Base-by-base conservation (phyloP, 2,888 invertebrate species). In the Poecilobothrus nobilitatus region DNA sequence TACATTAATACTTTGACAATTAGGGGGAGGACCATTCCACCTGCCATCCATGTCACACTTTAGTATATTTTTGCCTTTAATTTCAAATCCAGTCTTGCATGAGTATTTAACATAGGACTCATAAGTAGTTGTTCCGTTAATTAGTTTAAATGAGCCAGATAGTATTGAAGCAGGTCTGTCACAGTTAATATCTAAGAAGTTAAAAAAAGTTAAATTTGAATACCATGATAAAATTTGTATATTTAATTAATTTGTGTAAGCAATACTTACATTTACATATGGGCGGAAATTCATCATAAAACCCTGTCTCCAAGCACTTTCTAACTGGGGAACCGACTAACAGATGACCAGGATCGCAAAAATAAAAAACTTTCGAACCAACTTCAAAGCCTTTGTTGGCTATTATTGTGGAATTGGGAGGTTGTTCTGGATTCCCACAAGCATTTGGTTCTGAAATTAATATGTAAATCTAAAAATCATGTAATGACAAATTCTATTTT, bases 11-110 rank as follows among this genome's bases (percentile, higher is more conserved):
- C 91, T 86, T 80, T 94, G 92, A 80, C 95, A 95, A 74, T 90
- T 83, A 0, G 95, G 95, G 67, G 95, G 95, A 2, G 95, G 95
- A 65, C 95, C 95, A 76, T 95, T 94, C 95, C 95, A 95, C 67
- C 94, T 86, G 79, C 94, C 94, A 76, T 95, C 95, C 74, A 94
- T 91, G 80, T 95, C 95, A 76, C 95, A 95, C 4, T 92, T 90
- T 18, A 95, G 84, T 73, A 91, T 85, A 0, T 92, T 89, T 37
- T 94, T 86, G 22, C 95, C 91, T 65, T 89, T 87, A 89, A 95
- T 91, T 81, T 92, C 91, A 82, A 89, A 92, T 21, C 95, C 95
- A 66, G 90, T 87, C 63, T 89, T 86, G 78, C 95, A 95, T 6
- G 85, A 83, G 79, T 95, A 95, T 72, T 92, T 88, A 21, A 95